These are phyloP conservation scores for Clanis bilineata DNA, from an alignment of 2,888 invertebrate species.

Conservation along the genomic window DNA sequence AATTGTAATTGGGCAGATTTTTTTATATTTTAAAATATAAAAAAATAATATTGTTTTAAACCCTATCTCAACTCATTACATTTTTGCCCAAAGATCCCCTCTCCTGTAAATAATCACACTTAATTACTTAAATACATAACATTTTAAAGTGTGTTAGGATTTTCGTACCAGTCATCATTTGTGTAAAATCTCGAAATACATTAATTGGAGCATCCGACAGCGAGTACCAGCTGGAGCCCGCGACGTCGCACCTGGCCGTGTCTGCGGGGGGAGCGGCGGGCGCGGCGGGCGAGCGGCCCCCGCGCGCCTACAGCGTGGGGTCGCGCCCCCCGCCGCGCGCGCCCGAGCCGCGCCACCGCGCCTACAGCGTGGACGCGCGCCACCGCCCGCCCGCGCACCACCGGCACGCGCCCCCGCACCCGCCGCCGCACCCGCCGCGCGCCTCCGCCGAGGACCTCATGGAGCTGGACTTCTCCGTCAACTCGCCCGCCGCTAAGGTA, in stretches of 20 bases:
- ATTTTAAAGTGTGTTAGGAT: too few species aligned
- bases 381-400: conserved; percentile 31
- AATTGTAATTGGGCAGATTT: too few species aligned
- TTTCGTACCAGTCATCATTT: too few species aligned
- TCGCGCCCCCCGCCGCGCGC: conserved; percentile 47
- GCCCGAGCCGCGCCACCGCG: conserved; percentile 83
- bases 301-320: conserved; percentile 76
- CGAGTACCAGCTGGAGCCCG: conserved; percentile 91
- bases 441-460: conserved; percentile 88
- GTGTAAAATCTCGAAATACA: too few species aligned
- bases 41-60: too few species aligned
- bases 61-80: too few species aligned
- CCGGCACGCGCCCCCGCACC: conserved; percentile 56
- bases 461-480: conserved; percentile 84
- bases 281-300: conserved; percentile 86
- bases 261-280: conserved; percentile 39
- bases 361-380: conserved; percentile 87
- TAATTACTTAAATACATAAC: too few species aligned
- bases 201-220: conserved; percentile 58
- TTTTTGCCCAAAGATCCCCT: too few species aligned
- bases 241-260: conserved; percentile 85
- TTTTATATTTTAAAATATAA: too few species aligned
- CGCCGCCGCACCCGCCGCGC: conserved; percentile 65
- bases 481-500: conserved; percentile 55
- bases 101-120: too few species aligned